Evolutionary conservation across 2,113 vertebrate genomes (phyloP).

Genomic region (Haemorhous mexicanus): DNA sequence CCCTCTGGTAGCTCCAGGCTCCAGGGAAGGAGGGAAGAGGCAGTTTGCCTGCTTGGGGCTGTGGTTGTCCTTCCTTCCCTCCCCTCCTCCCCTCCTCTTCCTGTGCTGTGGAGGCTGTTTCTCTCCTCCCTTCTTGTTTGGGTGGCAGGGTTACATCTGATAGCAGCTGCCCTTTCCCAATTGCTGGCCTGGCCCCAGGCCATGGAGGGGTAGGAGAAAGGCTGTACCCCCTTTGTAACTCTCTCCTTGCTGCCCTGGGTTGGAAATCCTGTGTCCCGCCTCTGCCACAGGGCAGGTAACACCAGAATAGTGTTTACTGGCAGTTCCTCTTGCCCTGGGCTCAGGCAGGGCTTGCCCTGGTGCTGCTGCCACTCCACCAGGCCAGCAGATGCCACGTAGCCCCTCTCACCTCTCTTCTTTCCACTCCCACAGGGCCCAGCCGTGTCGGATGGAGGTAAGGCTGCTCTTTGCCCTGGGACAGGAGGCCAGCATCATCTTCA

Average conservation of each 20-base stretch:
- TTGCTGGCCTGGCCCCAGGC: neutral
- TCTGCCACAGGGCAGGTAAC: neutral
- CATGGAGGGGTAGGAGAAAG: neutral
- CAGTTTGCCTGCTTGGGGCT: neutral
- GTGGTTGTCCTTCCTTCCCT: constrained; percentile 62
- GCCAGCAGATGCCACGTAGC: neutral
- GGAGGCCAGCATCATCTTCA: neutral
- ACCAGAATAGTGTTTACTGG: neutral
- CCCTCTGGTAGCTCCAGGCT: neutral
- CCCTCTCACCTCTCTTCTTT: constrained; percentile 48
- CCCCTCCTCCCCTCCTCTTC: constrained; percentile 62
- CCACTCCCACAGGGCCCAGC: constrained; percentile 69
- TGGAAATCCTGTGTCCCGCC: neutral
- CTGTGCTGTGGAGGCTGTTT: constrained; percentile 27
- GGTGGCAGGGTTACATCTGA: neutral
- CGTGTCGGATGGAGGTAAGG: constrained; percentile 78
- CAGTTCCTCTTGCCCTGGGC: neutral
- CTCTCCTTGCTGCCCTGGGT: accelerated
- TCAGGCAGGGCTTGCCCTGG: neutral
- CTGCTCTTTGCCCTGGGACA: neutral
- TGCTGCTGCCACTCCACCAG: neutral
- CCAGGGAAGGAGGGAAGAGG: neutral
- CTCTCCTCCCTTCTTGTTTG: neutral
- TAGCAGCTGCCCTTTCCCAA: neutral
- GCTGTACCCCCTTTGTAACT: neutral